A percentile compares a stretch with the other conserved stretches of the same genome.
Conservation (phyloP, 1,140 invertebrate genomes). For the Maconellicoccus hirsutus region DNA sequence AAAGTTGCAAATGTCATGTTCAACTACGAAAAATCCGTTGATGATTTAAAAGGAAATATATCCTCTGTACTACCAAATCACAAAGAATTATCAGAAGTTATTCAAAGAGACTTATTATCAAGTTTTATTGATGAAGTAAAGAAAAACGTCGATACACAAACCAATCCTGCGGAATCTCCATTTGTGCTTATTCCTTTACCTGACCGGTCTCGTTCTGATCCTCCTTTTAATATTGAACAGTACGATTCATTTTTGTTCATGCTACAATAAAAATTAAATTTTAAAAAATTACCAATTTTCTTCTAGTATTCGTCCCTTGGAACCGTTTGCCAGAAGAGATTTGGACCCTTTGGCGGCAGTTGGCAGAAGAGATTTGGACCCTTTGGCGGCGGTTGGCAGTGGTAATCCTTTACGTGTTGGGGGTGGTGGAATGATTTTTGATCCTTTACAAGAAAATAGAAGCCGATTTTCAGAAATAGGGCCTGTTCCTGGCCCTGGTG, state of each 20-base stretch:
- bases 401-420: conserved; percentile 33
- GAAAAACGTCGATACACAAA: conserved; percentile 19
- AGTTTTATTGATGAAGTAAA: conserved; percentile 33
- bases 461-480: conserved; percentile 38
- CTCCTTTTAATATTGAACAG: too few species aligned
- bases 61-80: conserved; percentile 37
- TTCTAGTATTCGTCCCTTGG: conserved; percentile 22
- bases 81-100: conserved; percentile 34
- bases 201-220: too few species aligned
- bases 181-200: background rate
- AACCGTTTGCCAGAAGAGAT: conserved; percentile 47
- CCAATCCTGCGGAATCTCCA: background rate
- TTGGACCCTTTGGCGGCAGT: conserved; percentile 54
- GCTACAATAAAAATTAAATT: too few species aligned
- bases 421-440: conserved; percentile 58
- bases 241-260: too few species aligned
- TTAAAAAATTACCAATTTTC: background rate
- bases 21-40: conserved; percentile 37
- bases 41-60: conserved; percentile 35
- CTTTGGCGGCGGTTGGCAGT: conserved; percentile 38
- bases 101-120: conserved; percentile 39
- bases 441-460: conserved; percentile 41
- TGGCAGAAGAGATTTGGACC: conserved; percentile 51
- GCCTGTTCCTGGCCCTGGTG: conserved; percentile 43
- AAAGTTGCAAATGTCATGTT: conserved; percentile 35